Percentiles rank a stretch among this genome's conserved stretches.
Conservation (phyloP, 2,888 invertebrate species). For the Blastobasis adustella region DNA sequence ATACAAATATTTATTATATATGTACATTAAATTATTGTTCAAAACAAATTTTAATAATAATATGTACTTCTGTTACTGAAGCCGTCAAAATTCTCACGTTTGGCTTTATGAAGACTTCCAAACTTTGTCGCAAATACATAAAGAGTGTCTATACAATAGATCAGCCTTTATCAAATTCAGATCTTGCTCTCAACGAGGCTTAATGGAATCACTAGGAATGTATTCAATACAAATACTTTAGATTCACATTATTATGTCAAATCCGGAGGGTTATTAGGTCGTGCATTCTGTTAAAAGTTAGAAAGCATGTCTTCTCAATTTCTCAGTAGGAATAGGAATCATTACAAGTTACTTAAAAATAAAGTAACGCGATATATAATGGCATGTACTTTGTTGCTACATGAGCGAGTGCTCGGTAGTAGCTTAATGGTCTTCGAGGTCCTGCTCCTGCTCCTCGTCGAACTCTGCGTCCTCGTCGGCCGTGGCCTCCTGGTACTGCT, state of each 20-base stretch:
- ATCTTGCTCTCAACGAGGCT: slow-evolving; percentile 52
- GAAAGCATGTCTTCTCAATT: slow-evolving; percentile 61
- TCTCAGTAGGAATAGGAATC: slow-evolving; percentile 51
- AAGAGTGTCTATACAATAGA: slow-evolving; percentile 43
- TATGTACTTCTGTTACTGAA: slow-evolving; percentile 66
- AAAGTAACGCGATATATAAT: slow-evolving; percentile 61
- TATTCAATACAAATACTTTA: slow-evolving; percentile 44
- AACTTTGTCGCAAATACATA: slow-evolving; percentile 43
- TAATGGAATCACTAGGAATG: slow-evolving; percentile 52
- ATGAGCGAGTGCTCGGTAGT: slow-evolving; percentile 28
- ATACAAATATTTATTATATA: slow-evolving; percentile 72
- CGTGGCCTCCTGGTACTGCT: slow-evolving; percentile 93
- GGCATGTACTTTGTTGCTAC: slow-evolving; percentile 52
- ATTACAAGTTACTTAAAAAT: slow-evolving; percentile 55
- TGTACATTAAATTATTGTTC: slow-evolving; percentile 69
- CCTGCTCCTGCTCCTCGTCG: slow-evolving; percentile 84
- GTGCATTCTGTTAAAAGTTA: slow-evolving; percentile 71
- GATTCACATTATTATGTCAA: slow-evolving; percentile 39
- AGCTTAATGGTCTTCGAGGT: slow-evolving; percentile 72
- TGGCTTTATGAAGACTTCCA: slow-evolving; percentile 35
- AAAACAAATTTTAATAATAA: slow-evolving; percentile 53
- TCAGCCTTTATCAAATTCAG: slow-evolving; percentile 63
- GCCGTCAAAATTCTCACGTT: slow-evolving; percentile 51
- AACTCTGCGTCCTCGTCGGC: slow-evolving; percentile 88
- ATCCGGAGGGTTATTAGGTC: slow-evolving; percentile 53